Percentiles rank a stretch among this genome's conserved stretches.
These are phyloP conservation scores for Orchestia grillus DNA, from an alignment of 1,140 invertebrate species.

Conservation along the genomic window DNA sequence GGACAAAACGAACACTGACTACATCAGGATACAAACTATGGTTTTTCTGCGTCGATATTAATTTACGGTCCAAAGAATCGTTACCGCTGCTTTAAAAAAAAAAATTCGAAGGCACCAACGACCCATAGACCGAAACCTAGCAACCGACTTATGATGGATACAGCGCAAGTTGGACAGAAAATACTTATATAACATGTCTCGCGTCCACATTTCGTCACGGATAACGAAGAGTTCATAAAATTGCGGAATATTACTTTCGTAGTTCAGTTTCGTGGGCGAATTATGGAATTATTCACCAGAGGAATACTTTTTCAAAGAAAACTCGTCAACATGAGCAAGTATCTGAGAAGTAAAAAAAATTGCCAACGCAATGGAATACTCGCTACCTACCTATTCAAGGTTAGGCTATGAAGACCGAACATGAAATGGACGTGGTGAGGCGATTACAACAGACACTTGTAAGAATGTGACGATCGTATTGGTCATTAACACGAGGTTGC, in stretches of 20 bases:
- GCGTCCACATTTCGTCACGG: neutral
- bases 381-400: neutral
- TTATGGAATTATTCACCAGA: neutral
- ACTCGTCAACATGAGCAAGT: neutral
- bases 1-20: neutral
- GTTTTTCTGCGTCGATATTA: too few relatives aligned
- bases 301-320: neutral
- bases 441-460: neutral
- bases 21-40: too few relatives aligned
- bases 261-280: neutral
- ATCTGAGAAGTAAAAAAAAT: neutral
- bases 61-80: neutral
- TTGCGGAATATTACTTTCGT: neutral
- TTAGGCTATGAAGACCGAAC: neutral
- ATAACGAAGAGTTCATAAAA: neutral
- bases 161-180: neutral
- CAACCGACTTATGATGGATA: neutral
- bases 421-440: neutral
- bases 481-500: neutral
- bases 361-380: neutral
- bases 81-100: neutral
- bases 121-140: neutral
- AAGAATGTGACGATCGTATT: neutral
- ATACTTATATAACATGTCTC: neutral
- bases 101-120: neutral